phyloP scores from a whole-genome alignment of 2,113 vertebrate species.

The Pteropus alecto region DNA sequence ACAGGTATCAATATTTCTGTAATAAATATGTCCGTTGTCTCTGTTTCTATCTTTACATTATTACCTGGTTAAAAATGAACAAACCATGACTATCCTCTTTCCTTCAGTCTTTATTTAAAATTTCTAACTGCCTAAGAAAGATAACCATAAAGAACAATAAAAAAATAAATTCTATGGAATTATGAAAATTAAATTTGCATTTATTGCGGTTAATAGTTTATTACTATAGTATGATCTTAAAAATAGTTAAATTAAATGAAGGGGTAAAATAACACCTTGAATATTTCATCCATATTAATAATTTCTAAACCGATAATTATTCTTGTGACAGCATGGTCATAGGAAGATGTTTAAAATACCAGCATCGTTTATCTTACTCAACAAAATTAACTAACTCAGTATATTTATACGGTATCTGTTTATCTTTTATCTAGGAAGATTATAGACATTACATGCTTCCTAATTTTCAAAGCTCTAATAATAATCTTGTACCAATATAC shows the following conservation, averaged over 20 bases:
- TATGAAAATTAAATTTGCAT: slow-evolving; percentile 32
- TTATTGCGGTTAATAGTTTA: background rate
- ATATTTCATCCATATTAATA: background rate
- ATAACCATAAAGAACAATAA: background rate
- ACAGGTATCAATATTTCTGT: background rate
- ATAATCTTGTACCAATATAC: background rate
- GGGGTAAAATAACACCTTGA: background rate
- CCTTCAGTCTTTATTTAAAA: background rate
- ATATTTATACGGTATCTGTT: background rate
- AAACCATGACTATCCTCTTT: background rate
- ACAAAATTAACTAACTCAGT: background rate
- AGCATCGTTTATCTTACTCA: background rate
- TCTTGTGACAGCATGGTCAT: background rate
- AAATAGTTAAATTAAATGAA: slow-evolving; percentile 13
- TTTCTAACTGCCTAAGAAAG: background rate
- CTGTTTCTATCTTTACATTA: background rate
- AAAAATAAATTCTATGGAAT: background rate
- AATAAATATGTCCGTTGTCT: background rate
- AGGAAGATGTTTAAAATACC: slow-evolving; percentile 39
- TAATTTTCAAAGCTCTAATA: slow-evolving; percentile 19
- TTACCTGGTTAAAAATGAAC: background rate
- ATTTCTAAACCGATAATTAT: slow-evolving; percentile 22
- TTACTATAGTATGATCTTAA: background rate
- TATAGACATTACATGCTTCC: background rate
- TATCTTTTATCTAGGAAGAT: slow-evolving; percentile 27